Evolutionary conservation across 2,113 vertebrate genomes (phyloP), one percentile per base, ranked within the genome.

Genomic region (Rhabdomys dilectus): DNA sequence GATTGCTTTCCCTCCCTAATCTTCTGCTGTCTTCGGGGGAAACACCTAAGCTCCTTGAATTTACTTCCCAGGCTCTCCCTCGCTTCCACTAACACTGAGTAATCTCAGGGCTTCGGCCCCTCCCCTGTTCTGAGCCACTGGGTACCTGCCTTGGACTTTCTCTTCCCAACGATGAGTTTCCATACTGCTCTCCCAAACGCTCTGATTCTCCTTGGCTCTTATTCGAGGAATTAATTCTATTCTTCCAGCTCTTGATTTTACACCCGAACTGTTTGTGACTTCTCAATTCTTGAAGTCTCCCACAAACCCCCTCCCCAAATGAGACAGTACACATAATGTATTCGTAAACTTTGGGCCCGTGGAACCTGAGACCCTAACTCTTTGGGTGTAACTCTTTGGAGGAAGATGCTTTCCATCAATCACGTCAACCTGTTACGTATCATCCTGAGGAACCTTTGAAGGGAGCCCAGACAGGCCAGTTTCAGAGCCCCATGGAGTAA

Each of bases 251-350:
- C 77, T 82, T 45, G 5, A 45, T 72, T 78, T 84, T 75, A 77
- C 19, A 56, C n/a, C 16, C 34, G 21, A 10, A 17, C 48, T 19
- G 51, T 48, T 31, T 26, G 34, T 31, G 87, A 88, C 36, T 76
- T 85, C 12, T 70, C 48, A 0, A 72, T 42, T 60, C n/a, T 39
- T 76, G 2, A 86, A 89, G 58, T 31, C 29, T 62, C 42, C 53
- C 12, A 45, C 0, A 22, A 12, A 0, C 17, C 12, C 51, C 9
- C 1, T 10, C 51, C 51, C 51, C 8, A 51, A 91, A 72, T n/a
- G 60, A 94, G 29, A 89, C 0, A 66, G n/a, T 29, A 10, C 15
- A 22, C 22, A 64, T 62, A 89, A 93, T 12, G 2, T 60, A 22
- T 60, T 82, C 39, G 45, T 45, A 87, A 22, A 60, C 45, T 39